These are phyloP conservation scores for Pristionchus arcanus DNA, from an alignment of 2,888 invertebrate species.

Conservation along the genomic window DNA sequence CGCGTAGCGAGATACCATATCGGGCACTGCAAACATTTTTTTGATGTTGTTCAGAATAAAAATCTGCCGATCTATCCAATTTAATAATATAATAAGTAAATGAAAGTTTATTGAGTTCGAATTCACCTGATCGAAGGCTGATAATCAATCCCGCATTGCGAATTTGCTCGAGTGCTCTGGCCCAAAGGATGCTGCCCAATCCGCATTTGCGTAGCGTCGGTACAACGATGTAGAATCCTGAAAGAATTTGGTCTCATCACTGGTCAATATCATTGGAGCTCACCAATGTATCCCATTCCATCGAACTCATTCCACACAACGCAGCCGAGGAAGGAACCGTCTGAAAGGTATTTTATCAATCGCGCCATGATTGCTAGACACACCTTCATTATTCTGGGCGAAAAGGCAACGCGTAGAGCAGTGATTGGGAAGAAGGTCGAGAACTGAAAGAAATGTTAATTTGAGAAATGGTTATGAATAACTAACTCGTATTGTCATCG, in stretches of 20 bases:
- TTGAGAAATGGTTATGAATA: background rate
- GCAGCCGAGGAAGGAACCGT: conserved; percentile 27
- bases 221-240: conserved; percentile 17
- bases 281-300: background rate
- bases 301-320: conserved; percentile 43
- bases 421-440: background rate
- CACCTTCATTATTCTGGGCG: conserved; percentile 6
- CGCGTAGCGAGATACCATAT: background rate
- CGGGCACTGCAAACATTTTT: background rate
- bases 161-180: background rate
- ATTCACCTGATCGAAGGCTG: background rate
- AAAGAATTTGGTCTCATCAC: background rate
- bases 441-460: background rate
- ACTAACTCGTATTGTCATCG: conserved; percentile 4
- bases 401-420: background rate
- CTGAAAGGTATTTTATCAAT: background rate
- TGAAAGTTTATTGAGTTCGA: background rate
- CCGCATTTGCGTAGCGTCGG: background rate
- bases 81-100: too few species aligned
- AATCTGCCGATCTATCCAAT: background rate
- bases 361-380: background rate
- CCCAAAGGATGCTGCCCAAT: background rate
- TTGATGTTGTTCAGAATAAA: background rate
- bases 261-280: background rate
- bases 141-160: background rate